A percentile compares a stretch with the other conserved stretches of the same genome.
Evolutionary conservation across 2,797 vertebrate species (phyloP).

Genomic region (Spinibarbus caldwelli): DNA sequence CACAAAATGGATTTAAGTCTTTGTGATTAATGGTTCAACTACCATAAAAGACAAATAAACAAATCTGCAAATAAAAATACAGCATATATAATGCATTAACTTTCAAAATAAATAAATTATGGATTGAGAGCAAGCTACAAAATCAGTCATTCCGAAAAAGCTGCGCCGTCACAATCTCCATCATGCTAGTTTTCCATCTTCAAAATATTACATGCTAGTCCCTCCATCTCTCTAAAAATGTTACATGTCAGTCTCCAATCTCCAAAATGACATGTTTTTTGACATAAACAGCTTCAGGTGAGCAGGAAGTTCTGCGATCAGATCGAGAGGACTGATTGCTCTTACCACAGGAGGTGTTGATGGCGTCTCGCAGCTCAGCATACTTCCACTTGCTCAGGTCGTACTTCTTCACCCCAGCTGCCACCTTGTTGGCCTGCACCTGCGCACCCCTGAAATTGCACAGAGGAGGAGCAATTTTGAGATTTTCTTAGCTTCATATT

Average conservation of each 20-base stretch:
- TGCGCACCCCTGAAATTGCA: constrained; percentile 83
- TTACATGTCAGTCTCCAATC: background rate
- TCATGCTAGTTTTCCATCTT: background rate
- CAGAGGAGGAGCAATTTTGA: constrained; percentile 27
- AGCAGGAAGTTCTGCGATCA: constrained; percentile 11
- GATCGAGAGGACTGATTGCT: background rate
- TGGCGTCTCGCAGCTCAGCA: constrained; percentile 96
- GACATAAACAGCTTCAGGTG: background rate
- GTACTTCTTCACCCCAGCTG: constrained; percentile 91
- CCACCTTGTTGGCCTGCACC: constrained; percentile 94
- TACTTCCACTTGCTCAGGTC: constrained; percentile 99
- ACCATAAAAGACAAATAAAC: background rate
- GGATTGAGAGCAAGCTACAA: background rate
- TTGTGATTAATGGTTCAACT: background rate
- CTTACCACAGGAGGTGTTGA: constrained; percentile 99
- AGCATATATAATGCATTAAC: background rate
- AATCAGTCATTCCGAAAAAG: background rate
- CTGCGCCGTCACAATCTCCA: background rate
- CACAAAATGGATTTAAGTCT: background rate
- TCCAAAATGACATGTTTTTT: background rate
- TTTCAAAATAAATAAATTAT: background rate
- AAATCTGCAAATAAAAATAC: background rate
- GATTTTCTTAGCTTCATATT: constrained; percentile 13
- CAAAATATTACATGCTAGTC: background rate
- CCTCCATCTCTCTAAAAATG: background rate